Conservation (phyloP, 2,113 vertebrate genomes). For the Pollimyrus isidori region DNA sequence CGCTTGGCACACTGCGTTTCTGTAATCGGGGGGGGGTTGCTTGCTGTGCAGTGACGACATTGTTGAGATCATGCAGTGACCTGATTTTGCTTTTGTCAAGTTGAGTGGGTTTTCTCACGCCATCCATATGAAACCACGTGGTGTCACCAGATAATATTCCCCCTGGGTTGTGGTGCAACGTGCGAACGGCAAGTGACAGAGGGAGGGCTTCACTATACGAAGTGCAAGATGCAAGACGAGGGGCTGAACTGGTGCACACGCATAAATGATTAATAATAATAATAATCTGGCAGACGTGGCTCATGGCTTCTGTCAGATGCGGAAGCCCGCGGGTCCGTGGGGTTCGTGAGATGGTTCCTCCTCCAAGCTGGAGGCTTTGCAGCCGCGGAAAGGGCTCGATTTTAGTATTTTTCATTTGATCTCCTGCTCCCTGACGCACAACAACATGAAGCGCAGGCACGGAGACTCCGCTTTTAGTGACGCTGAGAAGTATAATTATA, state of each 20-base stretch:
- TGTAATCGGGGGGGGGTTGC: not conserved
- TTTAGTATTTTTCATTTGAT: too few species aligned
- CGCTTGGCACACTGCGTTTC: not conserved
- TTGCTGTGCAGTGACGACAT: not conserved
- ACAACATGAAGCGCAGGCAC: too few species aligned
- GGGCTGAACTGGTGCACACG: not conserved
- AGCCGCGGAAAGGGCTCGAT: not conserved
- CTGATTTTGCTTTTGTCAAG: not conserved
- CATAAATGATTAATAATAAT: too few species aligned
- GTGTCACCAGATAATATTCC: not conserved
- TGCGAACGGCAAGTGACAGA: not conserved
- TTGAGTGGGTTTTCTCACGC: not conserved
- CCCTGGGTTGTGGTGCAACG: not conserved
- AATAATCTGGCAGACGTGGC: not conserved
- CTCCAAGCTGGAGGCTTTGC: not conserved
- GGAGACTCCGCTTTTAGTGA: too few species aligned
- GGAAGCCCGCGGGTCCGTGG: not conserved
- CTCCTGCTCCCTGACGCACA: too few species aligned
- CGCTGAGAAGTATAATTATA: too few species aligned
- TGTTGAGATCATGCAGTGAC: not conserved
- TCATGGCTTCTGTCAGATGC: not conserved
- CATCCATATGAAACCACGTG: not conserved
- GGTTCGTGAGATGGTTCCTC: not conserved
- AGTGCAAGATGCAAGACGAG: not conserved
- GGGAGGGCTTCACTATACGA: not conserved